Evolutionary conservation across 2,888 invertebrate species (phyloP).

Genomic region (Chrysomela aeneicollis): DNA sequence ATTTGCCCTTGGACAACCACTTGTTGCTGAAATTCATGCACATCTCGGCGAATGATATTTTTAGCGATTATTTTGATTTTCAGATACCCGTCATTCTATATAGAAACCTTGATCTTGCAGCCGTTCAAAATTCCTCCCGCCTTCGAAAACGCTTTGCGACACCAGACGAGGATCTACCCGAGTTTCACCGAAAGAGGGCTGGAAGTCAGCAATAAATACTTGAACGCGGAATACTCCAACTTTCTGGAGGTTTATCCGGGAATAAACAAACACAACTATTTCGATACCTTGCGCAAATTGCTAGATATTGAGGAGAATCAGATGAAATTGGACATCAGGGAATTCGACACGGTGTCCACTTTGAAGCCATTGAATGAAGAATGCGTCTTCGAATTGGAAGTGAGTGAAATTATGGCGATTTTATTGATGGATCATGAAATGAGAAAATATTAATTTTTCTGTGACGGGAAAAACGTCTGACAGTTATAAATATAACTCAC

Average conservation of each 20-base stretch:
- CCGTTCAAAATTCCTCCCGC: slow-evolving; percentile 23
- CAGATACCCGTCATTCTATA: slow-evolving; percentile 28
- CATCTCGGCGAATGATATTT: too few species aligned
- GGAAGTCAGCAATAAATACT: background rate
- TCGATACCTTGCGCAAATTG: slow-evolving; percentile 43
- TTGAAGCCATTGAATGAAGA: slow-evolving; percentile 22
- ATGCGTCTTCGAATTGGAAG: slow-evolving; percentile 34
- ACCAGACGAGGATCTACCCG: slow-evolving; percentile 24
- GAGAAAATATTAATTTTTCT: too few species aligned
- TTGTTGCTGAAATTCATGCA: too few species aligned
- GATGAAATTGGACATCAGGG: slow-evolving; percentile 48
- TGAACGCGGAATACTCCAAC: slow-evolving; percentile 6
- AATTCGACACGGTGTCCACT: slow-evolving; percentile 49
- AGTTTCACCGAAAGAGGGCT: slow-evolving; percentile 22
- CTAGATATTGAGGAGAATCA: slow-evolving; percentile 55
- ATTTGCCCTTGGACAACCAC: too few species aligned
- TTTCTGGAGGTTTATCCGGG: slow-evolving; percentile 22
- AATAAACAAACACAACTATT: slow-evolving; percentile 46
- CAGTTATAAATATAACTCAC: too few species aligned
- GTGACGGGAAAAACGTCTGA: too few species aligned
- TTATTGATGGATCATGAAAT: too few species aligned
- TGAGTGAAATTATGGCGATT: slow-evolving; percentile 23
- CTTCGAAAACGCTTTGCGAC: slow-evolving; percentile 16
- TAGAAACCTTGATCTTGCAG: slow-evolving; percentile 21
- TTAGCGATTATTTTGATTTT: too few species aligned